Evolutionary conservation across 30 jellyfish, hydroid and myxozoan genomes (phyloP).

Genomic region (Aurelia sp.): DNA sequence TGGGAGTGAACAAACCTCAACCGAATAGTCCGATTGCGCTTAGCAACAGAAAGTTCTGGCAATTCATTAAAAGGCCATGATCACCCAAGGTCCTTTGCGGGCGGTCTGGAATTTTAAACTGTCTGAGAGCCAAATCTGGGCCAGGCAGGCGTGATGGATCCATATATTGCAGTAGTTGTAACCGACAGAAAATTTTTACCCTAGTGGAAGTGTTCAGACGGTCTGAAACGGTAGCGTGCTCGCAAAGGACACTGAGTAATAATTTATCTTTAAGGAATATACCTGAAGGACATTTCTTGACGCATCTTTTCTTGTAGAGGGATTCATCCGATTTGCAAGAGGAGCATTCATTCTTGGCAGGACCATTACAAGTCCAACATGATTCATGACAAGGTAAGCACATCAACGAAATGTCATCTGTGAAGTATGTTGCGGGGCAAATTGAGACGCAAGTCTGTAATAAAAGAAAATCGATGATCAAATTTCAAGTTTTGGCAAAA

Average conservation of each 20-base stretch:
- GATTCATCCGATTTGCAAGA: slow-evolving; percentile 66
- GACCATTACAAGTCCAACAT: slow-evolving; percentile 81
- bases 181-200: too few species aligned
- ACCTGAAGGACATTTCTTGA: slow-evolving; percentile 80
- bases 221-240: too few species aligned
- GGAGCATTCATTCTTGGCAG: slow-evolving; percentile 59
- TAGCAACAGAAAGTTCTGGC: not conserved
- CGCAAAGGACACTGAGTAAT: too few species aligned
- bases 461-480: not conserved
- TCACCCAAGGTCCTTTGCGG: too few species aligned
- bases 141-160: too few species aligned
- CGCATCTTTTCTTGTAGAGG: slow-evolving; percentile 69
- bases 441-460: slow-evolving; percentile 80
- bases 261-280: not conserved
- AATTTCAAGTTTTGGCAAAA: too few species aligned
- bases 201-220: too few species aligned
- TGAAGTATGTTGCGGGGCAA: slow-evolving; percentile 79
- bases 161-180: too few species aligned
- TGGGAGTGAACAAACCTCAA: too few species aligned
- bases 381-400: slow-evolving; percentile 84
- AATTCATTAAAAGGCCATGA: not conserved
- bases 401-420: slow-evolving; percentile 50
- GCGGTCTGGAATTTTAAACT: too few species aligned
- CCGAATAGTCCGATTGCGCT: too few species aligned
- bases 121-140: too few species aligned